Base-by-base conservation (phyloP, 2,113 vertebrate genomes). In the Pionites leucogaster region DNA sequence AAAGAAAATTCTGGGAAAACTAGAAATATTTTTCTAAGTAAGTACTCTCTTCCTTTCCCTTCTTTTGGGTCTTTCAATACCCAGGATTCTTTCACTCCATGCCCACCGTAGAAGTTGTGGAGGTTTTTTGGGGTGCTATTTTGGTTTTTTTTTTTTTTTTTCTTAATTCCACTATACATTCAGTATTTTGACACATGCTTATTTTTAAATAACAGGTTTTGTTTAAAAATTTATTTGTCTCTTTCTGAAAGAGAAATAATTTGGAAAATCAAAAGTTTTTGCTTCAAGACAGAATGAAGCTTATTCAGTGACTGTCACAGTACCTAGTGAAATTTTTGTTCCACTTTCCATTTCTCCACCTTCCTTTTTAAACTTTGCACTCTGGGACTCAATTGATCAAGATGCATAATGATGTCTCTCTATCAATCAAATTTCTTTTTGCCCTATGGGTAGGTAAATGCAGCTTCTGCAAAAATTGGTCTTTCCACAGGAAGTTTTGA, bases 391-490 rank as follows among this genome's bases (percentile, higher is more conserved):
- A n/a, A 10, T 12, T 71, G 17, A 17, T 62, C 17, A 67, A 63
- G 23, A 46, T 46, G 11, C 4, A 41, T 42, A 44, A 53, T 59
- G 10, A 6, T 76, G 33, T 41, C 22, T 68, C 8, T 7, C 14
- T 68, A 4, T 60, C 63, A 28, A 22, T 27, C 13, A 79, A 49
- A 74, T 3, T 76, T 80, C 22, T 37, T 24, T 7, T 8, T 90
- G 15, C 11, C 44, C 17, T 0, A 0, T 13, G 39, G 13, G 4
- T 67, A 2, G 13, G 25, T 82, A 82, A 57, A 68, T 12, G 8
- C 9, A 64, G 18, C 6, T 68, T 69, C 52, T 2, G 44, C 5
- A 13, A 57, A 28, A 46, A 60, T 13, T 4, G 17, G 8, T 27
- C 10, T 59, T 93, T 63, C 14, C 20, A 39, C 4, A 44, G 10